Base-by-base conservation (phyloP, 2,888 invertebrate species). In the Drosophila kokeensis region DNA sequence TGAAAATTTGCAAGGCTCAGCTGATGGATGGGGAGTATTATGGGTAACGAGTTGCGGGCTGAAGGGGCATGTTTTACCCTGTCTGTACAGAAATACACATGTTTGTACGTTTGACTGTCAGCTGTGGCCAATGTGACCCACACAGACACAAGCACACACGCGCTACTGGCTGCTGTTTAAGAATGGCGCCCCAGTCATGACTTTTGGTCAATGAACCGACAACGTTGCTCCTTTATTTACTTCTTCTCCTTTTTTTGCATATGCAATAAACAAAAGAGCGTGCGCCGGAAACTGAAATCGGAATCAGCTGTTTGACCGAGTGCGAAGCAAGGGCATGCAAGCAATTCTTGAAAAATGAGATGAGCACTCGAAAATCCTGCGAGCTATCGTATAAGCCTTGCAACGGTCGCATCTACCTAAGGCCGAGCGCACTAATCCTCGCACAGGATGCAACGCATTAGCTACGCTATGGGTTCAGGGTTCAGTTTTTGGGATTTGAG, bases 1-100 rank as follows among this genome's bases (percentile, higher is more conserved):
- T 87, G 87, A 87, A 87, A 87, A 89, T 87, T 90, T 87, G 87
- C 85, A 85, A 87, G 85, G 87, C 81, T 83, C 78, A 73, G 79
- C 78, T 79, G 79, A 71, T 58, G 61, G 54, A 61, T 60, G 59
- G 40, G 63, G 69, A 38, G 54, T n/a, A 18, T 53, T 59, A 57
- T 54, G 64, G 53, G 57, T 61, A 54, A 53, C 70, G 65, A 63
- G 57, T 30, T 40, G 40, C 21, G 40, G 57, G 15, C 15, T 15
- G 29, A 40, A 42, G 65, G 62, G 60, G 57, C 73, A 70, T 63
- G 62, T 66, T 57, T 70, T 69, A 62, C 45, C 65, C 42, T 58
- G 73, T 79, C 59, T 72, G 69, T 59, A 10, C 59, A 64, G 48
- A 32, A 64, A 40, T 48, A 34, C 55, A 50, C 34, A 42, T 57